Evolutionary conservation across 2,113 vertebrate genomes (phyloP).

Genomic region (Daubentonia madagascariensis): DNA sequence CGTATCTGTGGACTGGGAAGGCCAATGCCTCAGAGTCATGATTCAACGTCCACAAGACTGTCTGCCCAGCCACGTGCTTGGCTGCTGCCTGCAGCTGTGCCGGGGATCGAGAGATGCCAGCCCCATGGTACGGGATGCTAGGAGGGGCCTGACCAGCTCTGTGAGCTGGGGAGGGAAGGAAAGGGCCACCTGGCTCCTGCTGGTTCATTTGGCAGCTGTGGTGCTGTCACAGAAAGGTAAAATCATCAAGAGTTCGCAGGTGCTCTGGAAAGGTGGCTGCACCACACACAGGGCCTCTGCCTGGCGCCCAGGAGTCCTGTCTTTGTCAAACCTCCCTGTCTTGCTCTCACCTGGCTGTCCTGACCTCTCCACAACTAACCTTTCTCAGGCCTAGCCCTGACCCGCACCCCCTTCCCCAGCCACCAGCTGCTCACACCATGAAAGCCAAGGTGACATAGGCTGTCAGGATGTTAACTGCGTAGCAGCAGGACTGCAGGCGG

Average conservation of each 20-base stretch:
- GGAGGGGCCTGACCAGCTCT: not conserved
- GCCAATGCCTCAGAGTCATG: not conserved
- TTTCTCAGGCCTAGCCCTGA: not conserved
- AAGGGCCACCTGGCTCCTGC: not conserved
- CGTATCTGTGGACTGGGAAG: not conserved
- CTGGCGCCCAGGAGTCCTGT: not conserved
- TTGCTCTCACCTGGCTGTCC: not conserved
- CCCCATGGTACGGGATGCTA: fast-evolving
- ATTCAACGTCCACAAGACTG: not conserved
- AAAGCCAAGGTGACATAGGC: no score
- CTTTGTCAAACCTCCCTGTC: not conserved
- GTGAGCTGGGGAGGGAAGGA: not conserved
- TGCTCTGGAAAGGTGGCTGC: not conserved
- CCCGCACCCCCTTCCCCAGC: no score
- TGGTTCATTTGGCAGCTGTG: no score
- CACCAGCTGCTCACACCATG: not conserved
- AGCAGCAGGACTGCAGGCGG: fast-evolving
- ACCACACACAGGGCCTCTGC: not conserved
- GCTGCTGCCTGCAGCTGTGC: not conserved
- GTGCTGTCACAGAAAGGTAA: not conserved
- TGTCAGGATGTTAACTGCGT: not conserved
- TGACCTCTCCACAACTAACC: no score
- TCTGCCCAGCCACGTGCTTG: fast-evolving
- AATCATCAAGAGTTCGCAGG: not conserved
- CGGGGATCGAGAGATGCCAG: fast-evolving